Base-by-base conservation (phyloP, 2,113 vertebrate genomes). In the Brachyhypopomus occidentalis region DNA sequence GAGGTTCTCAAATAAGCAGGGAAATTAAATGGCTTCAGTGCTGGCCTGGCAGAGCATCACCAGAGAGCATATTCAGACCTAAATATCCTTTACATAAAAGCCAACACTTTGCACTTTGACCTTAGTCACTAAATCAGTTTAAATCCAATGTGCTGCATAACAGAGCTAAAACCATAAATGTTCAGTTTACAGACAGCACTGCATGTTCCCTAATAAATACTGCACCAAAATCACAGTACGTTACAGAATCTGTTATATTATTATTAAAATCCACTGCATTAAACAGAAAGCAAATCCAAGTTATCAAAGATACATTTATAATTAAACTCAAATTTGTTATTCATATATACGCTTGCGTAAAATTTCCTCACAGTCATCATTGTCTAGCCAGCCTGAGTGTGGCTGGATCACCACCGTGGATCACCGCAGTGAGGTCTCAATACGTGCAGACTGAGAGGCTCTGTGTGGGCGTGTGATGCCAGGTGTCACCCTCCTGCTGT, bases 401-500 rank as follows among this genome's bases (percentile, higher is more conserved):
- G 8, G 52, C 56, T 75, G 30, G 63, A 73, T 78, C 56, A 64
- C 75, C 72, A 64, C 60, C 7, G 30, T 71, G 30, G 63, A 73
- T 78, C 56, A 71, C 70, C 72, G 58, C 60, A 5, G 19, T 67
- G 62, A 41, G 60, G 79, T 78, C 23, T 1, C 36, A 34, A 52
- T 17, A 22, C 62, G 48, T 58, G 74, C 55, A 66, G 20, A 30
- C 38, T 63, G 84, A 55, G 77, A 69, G 66, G 25, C 62, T 69
- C 27, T 73, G 81, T 22, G 81, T 80, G 73, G 80, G 84, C 34
- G 75, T 63, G 52, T 60, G 56, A 63, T 66, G 45, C 45, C 75
- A 71, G 64, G 64, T 75, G 83, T 70, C 79, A 78, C 23, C 14
- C 12, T 56, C 59, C 16, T 16, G 2, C 64, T 79, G 72, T 70